Conservation (phyloP, 2,797 vertebrate genomes). For the Epinephelus coioides region DNA sequence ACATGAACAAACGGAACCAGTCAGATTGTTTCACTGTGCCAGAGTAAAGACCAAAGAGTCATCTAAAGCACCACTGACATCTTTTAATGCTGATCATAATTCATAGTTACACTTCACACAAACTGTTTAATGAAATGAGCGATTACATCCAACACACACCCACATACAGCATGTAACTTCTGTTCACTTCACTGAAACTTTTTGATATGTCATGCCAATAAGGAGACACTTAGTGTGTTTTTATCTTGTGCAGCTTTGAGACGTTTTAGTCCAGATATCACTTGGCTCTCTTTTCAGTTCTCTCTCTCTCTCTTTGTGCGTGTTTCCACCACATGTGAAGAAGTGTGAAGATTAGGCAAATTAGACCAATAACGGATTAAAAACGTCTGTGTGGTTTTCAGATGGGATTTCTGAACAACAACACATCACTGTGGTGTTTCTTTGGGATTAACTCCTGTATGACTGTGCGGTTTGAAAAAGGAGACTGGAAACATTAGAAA, state of each 20-base stretch:
- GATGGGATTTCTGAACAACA: background rate
- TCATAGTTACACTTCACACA: too few species aligned
- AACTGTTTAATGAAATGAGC: too few species aligned
- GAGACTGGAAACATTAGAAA: background rate
- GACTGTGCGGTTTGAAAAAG: background rate
- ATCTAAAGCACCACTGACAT: too few species aligned
- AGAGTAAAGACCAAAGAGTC: too few species aligned
- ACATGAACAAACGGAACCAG: too few species aligned
- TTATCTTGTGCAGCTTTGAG: background rate
- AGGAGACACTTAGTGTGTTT: background rate
- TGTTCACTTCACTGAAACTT: too few species aligned
- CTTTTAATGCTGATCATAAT: too few species aligned
- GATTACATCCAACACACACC: too few species aligned
- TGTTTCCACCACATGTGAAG: background rate
- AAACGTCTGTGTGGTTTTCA: background rate
- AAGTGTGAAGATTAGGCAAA: conserved; percentile 39
- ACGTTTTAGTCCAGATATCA: background rate
- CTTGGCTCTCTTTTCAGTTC: too few species aligned
- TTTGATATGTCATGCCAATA: background rate
- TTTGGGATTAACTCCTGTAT: background rate
- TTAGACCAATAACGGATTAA: conserved; percentile 30
- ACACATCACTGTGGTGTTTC: background rate
- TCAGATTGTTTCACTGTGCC: too few species aligned
- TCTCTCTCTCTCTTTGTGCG: too few species aligned
- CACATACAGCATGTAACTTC: too few species aligned